A percentile compares a stretch with the other conserved stretches of the same genome.
These are phyloP conservation scores for Sphenodon punctatus DNA, from an alignment of 2,797 vertebrate genomes.

Conservation along the genomic window DNA sequence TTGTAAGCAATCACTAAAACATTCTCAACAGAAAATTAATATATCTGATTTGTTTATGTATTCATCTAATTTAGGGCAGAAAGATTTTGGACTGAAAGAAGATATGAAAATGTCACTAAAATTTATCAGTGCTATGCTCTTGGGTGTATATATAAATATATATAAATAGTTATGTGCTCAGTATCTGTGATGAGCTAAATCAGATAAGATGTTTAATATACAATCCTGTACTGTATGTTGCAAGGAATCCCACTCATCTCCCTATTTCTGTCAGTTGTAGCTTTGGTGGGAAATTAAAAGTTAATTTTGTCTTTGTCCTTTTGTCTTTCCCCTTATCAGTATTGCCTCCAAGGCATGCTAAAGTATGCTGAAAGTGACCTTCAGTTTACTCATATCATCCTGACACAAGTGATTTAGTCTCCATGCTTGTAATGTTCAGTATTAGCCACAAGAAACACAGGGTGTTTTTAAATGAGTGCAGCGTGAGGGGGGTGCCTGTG, in stretches of 20 bases:
- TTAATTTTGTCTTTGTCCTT: constrained; percentile 73
- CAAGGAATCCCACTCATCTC: constrained; percentile 31
- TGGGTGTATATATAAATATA: constrained; percentile 23
- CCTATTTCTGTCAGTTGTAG: constrained; percentile 42
- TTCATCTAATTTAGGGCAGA: constrained; percentile 60
- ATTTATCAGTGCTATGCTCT: constrained; percentile 33
- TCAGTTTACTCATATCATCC: constrained; percentile 71
- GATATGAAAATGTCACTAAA: constrained; percentile 33
- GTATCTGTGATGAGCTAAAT: constrained; percentile 44
- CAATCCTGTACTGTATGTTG: constrained; percentile 15
- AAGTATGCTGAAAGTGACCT: constrained; percentile 75
- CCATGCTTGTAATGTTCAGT: constrained; percentile 63
- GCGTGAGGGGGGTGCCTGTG: too few species aligned
- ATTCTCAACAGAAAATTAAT: constrained; percentile 66
- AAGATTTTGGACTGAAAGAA: constrained; percentile 42
- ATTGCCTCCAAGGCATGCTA: constrained; percentile 62
- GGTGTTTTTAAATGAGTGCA: too few species aligned
- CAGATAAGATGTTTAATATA: constrained; percentile 54
- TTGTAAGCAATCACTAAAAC: constrained; percentile 58
- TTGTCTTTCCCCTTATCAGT: constrained; percentile 73
- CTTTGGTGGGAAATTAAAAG: constrained; percentile 70
- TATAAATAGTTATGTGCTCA: constrained; percentile 29
- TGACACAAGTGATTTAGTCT: constrained; percentile 68
- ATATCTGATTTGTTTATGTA: constrained; percentile 63
- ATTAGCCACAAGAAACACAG: constrained; percentile 65